phyloP scores from a whole-genome alignment of 2,888 invertebrate species.

The Drosophila ustulata region DNA sequence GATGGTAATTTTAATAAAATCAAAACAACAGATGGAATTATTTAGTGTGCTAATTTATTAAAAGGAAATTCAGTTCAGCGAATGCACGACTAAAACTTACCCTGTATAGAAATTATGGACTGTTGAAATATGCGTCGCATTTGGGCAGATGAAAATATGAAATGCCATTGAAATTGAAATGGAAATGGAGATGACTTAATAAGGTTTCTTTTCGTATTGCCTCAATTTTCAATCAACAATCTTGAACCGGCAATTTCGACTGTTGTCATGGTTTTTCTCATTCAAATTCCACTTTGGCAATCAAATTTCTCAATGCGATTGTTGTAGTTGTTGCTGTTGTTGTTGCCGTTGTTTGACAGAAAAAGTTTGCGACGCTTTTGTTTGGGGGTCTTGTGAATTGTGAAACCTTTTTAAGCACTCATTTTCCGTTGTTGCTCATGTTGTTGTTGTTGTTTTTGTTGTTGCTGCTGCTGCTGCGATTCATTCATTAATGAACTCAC shows the following conservation, averaged over 20 bases:
- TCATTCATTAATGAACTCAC: constrained; percentile 46
- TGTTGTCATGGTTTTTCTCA: constrained; percentile 15
- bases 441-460: background rate
- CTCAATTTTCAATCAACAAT: constrained; percentile 11
- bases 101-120: background rate
- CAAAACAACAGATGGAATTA: constrained; percentile 22
- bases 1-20: background rate
- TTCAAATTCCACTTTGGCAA: constrained; percentile 13
- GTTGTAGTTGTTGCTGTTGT: background rate
- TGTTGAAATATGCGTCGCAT: background rate
- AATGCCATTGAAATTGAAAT: constrained; percentile 7
- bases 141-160: background rate
- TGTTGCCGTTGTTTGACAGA: constrained; percentile 12
- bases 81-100: background rate
- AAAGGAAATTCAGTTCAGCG: background rate
- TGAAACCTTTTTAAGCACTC: constrained; percentile 35
- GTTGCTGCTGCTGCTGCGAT: background rate
- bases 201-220: constrained; percentile 6
- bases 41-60: constrained; percentile 25
- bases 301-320: background rate
- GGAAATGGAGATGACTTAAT: constrained; percentile 16
- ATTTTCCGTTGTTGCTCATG: constrained; percentile 14
- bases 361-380: constrained; percentile 39
- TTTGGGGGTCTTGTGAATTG: constrained; percentile 17
- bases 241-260: constrained; percentile 7